A percentile compares a stretch with the other conserved stretches of the same genome.
Conservation (phyloP, 2,888 invertebrate species). For the Eilema caniola region DNA sequence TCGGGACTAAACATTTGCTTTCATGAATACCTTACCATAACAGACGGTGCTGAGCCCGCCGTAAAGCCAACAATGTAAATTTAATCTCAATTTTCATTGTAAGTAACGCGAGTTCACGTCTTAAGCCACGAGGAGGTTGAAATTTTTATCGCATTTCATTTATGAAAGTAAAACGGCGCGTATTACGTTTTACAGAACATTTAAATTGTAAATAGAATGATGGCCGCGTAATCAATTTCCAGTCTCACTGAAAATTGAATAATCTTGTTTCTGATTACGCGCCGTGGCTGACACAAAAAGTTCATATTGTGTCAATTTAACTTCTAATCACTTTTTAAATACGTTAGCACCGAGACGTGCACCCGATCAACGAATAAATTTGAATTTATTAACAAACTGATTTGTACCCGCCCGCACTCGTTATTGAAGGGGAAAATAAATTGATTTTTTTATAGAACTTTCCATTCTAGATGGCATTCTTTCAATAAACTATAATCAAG, state of each 20-base stretch:
- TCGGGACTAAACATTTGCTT: slow-evolving; percentile 78
- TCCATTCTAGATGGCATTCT: slow-evolving; percentile 25
- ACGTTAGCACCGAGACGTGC: slow-evolving; percentile 78
- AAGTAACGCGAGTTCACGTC: slow-evolving; percentile 64
- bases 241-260: slow-evolving; percentile 72
- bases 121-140: slow-evolving; percentile 18
- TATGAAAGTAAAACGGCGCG: slow-evolving; percentile 14
- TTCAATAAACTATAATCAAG: slow-evolving; percentile 22
- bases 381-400: slow-evolving; percentile 84
- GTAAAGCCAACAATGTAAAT: slow-evolving; percentile 82
- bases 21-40: slow-evolving; percentile 84
- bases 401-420: slow-evolving; percentile 69
- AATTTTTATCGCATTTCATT: slow-evolving; percentile 27
- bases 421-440: slow-evolving; percentile 79
- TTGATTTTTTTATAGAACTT: slow-evolving; percentile 70
- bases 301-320: slow-evolving; percentile 87
- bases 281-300: slow-evolving; percentile 77
- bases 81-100: slow-evolving; percentile 78
- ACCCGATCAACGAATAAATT: slow-evolving; percentile 85
- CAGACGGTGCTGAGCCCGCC: slow-evolving; percentile 67
- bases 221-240: slow-evolving; percentile 53
- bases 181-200: slow-evolving; percentile 22
- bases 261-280: slow-evolving; percentile 80
- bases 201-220: slow-evolving; percentile 47
- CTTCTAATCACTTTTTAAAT: slow-evolving; percentile 87